phyloP scores from a whole-genome alignment of 2,113 vertebrate genomes.

The Manacus vitellinus region DNA sequence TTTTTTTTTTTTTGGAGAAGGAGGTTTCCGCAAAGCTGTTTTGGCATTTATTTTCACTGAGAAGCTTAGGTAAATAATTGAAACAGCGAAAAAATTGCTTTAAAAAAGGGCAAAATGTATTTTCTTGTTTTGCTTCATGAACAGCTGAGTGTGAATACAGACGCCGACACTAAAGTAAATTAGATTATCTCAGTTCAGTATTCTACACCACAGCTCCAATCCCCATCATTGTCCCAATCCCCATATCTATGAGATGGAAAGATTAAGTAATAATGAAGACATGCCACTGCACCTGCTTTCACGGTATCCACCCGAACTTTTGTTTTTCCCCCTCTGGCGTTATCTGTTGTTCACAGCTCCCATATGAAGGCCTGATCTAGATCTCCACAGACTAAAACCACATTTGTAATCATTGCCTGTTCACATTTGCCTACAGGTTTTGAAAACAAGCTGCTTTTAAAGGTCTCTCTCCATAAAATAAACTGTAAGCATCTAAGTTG shows the following conservation, averaged over 20 bases:
- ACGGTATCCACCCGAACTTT: neutral
- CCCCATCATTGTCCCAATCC: constrained; percentile 27
- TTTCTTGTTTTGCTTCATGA: constrained; percentile 36
- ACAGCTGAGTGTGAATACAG: constrained; percentile 52
- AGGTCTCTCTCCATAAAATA: neutral
- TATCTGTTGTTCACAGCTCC: neutral
- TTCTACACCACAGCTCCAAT: constrained; percentile 37
- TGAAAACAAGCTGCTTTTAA: constrained; percentile 22
- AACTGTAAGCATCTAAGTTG: neutral
- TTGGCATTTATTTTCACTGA: neutral
- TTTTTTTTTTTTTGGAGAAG: neutral
- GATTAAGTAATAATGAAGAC: constrained; percentile 65
- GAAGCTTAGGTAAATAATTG: constrained; percentile 30
- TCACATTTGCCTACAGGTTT: neutral
- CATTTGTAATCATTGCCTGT: neutral
- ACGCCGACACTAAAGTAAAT: constrained; percentile 50
- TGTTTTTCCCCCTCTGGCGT: neutral
- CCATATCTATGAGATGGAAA: constrained; percentile 22
- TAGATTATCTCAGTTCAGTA: constrained; percentile 44
- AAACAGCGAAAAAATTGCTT: neutral
- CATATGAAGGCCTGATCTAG: neutral
- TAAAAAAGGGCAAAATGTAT: constrained; percentile 10
- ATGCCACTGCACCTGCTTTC: constrained; percentile 59
- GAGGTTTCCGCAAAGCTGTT: neutral
- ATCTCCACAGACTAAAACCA: neutral